Percentiles rank a stretch among this genome's conserved stretches.
Evolutionary conservation across 1,140 invertebrate species (phyloP).

Genomic region (Papilio polyxenes): DNA sequence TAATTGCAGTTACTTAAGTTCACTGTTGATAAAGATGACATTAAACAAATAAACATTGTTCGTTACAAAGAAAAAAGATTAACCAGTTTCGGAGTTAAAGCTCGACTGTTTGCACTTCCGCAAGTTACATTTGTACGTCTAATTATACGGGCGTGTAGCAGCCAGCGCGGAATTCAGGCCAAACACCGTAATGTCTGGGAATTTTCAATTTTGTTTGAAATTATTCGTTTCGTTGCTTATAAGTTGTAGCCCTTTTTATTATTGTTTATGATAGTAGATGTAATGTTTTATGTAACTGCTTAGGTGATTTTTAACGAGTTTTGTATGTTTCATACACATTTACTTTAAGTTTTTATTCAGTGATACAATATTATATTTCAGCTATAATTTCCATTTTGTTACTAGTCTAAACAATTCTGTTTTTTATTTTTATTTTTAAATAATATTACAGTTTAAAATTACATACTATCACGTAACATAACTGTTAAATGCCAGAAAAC

Average conservation of each 20-base stretch:
- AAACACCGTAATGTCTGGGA: slow-evolving; percentile 24
- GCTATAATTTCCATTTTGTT: background rate
- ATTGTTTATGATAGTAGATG: slow-evolving; percentile 19
- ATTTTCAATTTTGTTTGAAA: slow-evolving; percentile 34
- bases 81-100: slow-evolving; percentile 45
- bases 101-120: slow-evolving; percentile 47
- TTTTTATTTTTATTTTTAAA: background rate
- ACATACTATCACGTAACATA: background rate
- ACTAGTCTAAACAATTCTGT: background rate
- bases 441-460: background rate
- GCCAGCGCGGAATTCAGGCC: slow-evolving; percentile 23
- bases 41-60: slow-evolving; percentile 31
- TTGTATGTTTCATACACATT: background rate
- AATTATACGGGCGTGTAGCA: slow-evolving; percentile 42
- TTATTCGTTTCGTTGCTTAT: slow-evolving; percentile 6
- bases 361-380: background rate
- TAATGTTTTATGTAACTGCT: slow-evolving; percentile 20
- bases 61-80: slow-evolving; percentile 39
- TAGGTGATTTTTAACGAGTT: slow-evolving; percentile 7
- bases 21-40: slow-evolving; percentile 40
- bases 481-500: background rate
- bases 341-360: background rate
- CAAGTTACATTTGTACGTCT: slow-evolving; percentile 44
- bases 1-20: background rate
- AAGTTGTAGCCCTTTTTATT: slow-evolving; percentile 13